A percentile compares a stretch with the other conserved stretches of the same genome.
phyloP scores from a whole-genome alignment of 2,113 vertebrate species.

The Barnardius zonarius region DNA sequence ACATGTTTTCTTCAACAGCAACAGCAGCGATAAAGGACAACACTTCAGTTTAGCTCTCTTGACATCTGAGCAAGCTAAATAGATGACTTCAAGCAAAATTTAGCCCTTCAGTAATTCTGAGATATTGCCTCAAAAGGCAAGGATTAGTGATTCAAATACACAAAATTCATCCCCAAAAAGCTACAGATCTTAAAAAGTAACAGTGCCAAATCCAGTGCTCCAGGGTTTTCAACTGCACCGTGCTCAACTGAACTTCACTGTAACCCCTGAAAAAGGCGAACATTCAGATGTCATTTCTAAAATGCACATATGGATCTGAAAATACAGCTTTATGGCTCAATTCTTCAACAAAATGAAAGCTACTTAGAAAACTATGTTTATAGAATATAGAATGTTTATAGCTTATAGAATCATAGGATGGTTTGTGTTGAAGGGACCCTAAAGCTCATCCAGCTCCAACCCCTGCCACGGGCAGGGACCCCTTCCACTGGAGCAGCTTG shows the following conservation, averaged over 20 bases:
- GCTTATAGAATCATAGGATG: not conserved
- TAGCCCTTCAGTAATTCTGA: not conserved
- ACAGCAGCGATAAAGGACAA: not conserved
- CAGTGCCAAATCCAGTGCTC: not conserved
- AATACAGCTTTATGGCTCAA: not conserved
- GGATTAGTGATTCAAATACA: not conserved
- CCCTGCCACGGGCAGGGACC: not conserved
- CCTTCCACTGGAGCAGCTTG: not conserved
- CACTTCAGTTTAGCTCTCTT: not conserved
- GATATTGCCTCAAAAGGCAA: not conserved
- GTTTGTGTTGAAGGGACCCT: not conserved
- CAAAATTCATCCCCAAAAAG: not conserved
- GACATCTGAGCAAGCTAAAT: not conserved
- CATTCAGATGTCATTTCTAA: fast-evolving
- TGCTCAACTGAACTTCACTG: not conserved
- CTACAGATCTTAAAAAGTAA: not conserved
- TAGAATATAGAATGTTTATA: not conserved
- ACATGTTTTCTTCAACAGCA: not conserved
- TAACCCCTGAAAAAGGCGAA: not conserved
- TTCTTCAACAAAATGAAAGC: not conserved
- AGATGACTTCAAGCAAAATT: not conserved
- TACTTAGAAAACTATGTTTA: not conserved
- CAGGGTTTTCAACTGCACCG: fast-evolving
- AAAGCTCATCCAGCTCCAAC: not conserved
- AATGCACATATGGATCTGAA: not conserved